These are phyloP conservation scores for Choloepus hoffmanni DNA, from an alignment of 2,113 vertebrate genomes.

Conservation along the genomic window DNA sequence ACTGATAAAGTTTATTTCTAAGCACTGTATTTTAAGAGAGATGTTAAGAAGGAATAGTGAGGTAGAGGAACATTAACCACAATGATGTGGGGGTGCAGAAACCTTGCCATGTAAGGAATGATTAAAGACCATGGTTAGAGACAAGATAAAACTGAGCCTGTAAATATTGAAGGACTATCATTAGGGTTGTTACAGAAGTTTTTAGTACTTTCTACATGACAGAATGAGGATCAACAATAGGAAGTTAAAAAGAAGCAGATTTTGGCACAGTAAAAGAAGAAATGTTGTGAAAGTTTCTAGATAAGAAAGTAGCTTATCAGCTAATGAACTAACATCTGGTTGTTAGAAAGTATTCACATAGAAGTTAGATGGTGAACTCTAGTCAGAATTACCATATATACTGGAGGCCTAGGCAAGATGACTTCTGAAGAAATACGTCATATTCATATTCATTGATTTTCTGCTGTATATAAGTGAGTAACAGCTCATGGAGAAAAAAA, in stretches of 20 bases:
- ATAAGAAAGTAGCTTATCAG: background rate
- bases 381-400: background rate
- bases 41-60: background rate
- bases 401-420: background rate
- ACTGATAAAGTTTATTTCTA: background rate
- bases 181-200: background rate
- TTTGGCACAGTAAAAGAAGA: constrained; percentile 14
- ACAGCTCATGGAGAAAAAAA: background rate
- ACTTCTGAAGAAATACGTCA: background rate
- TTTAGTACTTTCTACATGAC: background rate
- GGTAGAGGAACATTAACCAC: background rate
- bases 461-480: background rate
- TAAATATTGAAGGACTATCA: background rate
- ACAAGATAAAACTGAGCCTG: background rate
- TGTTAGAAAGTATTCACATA: constrained; percentile 6
- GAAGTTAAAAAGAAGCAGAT: constrained; percentile 32
- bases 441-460: constrained; percentile 14
- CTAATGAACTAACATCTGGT: background rate
- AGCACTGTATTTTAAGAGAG: background rate
- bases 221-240: background rate
- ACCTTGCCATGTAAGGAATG: background rate
- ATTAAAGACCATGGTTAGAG: background rate
- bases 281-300: constrained; percentile 40
- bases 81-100: background rate
- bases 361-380: background rate